Conservation (phyloP, 30 jellyfish, hydroid and myxozoan species). For the Mastigias papua region DNA sequence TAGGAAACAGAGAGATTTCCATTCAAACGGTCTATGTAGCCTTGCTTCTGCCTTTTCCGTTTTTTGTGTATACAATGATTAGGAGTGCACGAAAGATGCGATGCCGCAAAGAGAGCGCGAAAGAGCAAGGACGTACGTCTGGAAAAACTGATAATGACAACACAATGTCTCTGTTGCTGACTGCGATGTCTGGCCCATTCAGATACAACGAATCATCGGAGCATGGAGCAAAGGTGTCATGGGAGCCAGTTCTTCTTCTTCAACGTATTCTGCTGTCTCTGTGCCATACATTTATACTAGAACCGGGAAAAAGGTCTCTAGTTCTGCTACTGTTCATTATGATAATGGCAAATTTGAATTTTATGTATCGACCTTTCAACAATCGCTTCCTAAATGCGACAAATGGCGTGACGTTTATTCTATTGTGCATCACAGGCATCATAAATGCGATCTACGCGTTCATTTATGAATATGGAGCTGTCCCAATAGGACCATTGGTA, state of each 20-base stretch:
- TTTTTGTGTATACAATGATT: neutral
- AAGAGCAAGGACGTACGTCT: too few relatives aligned
- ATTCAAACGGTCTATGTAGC: constrained; percentile 16
- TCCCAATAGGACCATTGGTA: neutral
- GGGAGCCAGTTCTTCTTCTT: constrained; percentile 3
- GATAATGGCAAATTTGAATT: neutral
- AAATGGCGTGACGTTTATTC: neutral
- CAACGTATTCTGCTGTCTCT: neutral
- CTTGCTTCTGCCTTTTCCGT: constrained; percentile 32
- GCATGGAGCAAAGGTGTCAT: neutral
- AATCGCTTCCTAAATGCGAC: neutral
- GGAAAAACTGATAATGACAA: neutral
- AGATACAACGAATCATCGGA: neutral
- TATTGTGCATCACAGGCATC: constrained; percentile 4
- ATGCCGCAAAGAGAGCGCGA: too few relatives aligned
- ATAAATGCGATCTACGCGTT: neutral
- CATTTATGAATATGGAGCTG: neutral
- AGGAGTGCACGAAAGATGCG: neutral
- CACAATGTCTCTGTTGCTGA: neutral
- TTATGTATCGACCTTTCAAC: neutral
- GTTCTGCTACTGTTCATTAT: neutral
- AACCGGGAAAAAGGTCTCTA: neutral
- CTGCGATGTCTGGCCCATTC: neutral
- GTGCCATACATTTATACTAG: neutral
- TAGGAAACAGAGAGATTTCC: neutral